Evolutionary conservation across 2,797 vertebrate species (phyloP), one percentile per base, ranked within the genome.

Genomic region (Antennarius maculatus): DNA sequence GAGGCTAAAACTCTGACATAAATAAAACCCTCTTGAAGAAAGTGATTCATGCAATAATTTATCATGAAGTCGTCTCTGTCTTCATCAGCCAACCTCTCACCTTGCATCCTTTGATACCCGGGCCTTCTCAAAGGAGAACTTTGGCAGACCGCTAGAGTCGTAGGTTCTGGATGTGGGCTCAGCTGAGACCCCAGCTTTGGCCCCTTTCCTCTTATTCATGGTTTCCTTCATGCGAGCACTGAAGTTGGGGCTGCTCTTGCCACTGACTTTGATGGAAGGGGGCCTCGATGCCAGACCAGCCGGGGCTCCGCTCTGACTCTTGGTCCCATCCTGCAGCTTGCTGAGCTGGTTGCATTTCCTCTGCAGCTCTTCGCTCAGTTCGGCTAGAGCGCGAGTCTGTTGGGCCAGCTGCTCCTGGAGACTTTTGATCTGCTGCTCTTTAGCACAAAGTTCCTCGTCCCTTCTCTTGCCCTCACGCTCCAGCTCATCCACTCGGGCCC

Each of bases 161-260:
- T 95, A 96, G 0, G 94, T 95, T 61, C 81, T 84, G 54, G 94
- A 93, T 0, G 95, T 96, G 0, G 96, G 97, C 47, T 98, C 96
- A 0, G 96, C 96, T 2, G 96, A 98, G 12, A 98, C 95, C 0
- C 96, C 96, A 1, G 96, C 95, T 80, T 97, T 97, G 3, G 96
- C 97, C 0, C 96, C 96, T 81, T 92, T 95, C 69, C 96, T 91
- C 66, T 94, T 92, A 6, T 94, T 92, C 5, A 93, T 77, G 37
- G 89, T 92, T 4, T 90, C 91, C 71, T 86, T 89, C 54, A 93
- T 77, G 61, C 92, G 86, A 1, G 90, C 86, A 0, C 92, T 89
- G n/a, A 93, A 76, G 61, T 89, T 91, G 27, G 91, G 92, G 77
- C 90, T 92, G 55, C 79, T 66, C 69, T 83, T 91, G 15, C 85